Conservation (phyloP, 2,888 invertebrate species). For the Parnassius orleans region DNA sequence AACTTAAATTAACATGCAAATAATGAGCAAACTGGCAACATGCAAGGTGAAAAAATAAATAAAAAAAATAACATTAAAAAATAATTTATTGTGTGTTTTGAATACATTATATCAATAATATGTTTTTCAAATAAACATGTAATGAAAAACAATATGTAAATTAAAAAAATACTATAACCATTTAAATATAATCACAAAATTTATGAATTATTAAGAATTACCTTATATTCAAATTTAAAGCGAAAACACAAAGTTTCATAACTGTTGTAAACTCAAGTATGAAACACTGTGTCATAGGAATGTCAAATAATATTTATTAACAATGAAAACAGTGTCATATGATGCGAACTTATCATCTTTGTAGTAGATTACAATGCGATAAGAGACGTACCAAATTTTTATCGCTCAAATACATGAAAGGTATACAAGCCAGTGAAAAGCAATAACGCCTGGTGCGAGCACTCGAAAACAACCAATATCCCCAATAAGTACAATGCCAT, state of each 20-base stretch:
- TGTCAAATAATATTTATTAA: conserved; percentile 50
- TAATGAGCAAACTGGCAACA: conserved; percentile 10
- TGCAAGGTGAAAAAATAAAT: conserved; percentile 21
- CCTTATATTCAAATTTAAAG: conserved; percentile 1
- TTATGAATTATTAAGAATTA: background rate
- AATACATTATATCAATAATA: conserved; percentile 20
- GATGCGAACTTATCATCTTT: conserved; percentile 14
- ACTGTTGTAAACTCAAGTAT: background rate
- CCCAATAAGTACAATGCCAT: background rate
- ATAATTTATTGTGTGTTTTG: conserved; percentile 19
- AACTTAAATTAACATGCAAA: background rate
- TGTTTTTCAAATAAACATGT: conserved; percentile 1
- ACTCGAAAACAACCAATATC: conserved; percentile 2
- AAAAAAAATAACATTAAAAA: conserved; percentile 28
- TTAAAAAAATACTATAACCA: background rate
- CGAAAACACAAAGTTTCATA: background rate
- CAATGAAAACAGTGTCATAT: conserved; percentile 46
- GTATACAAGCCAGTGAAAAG: conserved; percentile 10
- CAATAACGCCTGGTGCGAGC: conserved; percentile 2
- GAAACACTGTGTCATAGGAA: conserved; percentile 20
- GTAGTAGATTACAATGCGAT: conserved; percentile 36
- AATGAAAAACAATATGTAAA: conserved; percentile 1
- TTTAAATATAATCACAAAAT: background rate
- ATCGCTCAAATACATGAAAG: conserved; percentile 12
- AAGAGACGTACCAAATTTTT: conserved; percentile 25